A percentile compares a stretch with the other conserved stretches of the same genome.
These are phyloP conservation scores for Coryphaenoides rupestris DNA, from an alignment of 2,113 vertebrate genomes.

Conservation along the genomic window DNA sequence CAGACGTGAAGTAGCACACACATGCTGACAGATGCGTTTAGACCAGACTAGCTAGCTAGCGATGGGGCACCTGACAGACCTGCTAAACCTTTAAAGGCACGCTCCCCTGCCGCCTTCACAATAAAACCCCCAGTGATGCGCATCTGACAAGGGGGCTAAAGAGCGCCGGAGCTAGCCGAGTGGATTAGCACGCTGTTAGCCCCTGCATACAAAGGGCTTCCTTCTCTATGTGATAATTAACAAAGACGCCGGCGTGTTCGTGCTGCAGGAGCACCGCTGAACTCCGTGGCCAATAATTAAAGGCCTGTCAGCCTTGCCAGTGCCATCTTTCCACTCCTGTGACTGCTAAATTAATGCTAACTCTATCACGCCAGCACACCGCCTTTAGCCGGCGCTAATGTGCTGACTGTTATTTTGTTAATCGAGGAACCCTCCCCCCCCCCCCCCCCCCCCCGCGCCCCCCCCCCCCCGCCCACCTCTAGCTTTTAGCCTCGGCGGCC, in stretches of 20 bases:
- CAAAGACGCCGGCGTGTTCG: conserved; percentile 51
- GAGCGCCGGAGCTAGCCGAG: conserved; percentile 50
- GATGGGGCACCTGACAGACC: too few species aligned
- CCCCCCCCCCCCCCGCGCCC: conserved; percentile 81
- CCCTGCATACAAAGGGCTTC: conserved; percentile 50
- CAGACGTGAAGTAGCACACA: too few species aligned
- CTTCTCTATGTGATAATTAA: conserved; percentile 57
- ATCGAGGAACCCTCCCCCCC: conserved; percentile 44
- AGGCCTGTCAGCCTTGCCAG: conserved; percentile 53
- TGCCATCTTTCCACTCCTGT: conserved; percentile 51
- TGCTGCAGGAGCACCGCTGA: conserved; percentile 43
- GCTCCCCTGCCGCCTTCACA: conserved; percentile 15
- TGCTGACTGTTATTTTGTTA: conserved; percentile 48
- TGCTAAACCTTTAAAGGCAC: background rate
- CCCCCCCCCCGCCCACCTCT: conserved; percentile 90
- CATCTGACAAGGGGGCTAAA: conserved; percentile 48
- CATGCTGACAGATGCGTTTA: too few species aligned
- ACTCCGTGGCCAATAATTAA: conserved; percentile 61
- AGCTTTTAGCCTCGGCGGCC: too few species aligned
- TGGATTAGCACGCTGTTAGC: conserved; percentile 57
- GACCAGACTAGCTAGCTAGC: too few species aligned
- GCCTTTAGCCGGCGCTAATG: conserved; percentile 44
- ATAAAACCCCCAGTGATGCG: conserved; percentile 25
- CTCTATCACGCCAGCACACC: conserved; percentile 40
- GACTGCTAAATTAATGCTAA: conserved; percentile 51